Evolutionary conservation across 2,888 invertebrate genomes (phyloP).

Genomic region (Drosophila acutilabella): DNA sequence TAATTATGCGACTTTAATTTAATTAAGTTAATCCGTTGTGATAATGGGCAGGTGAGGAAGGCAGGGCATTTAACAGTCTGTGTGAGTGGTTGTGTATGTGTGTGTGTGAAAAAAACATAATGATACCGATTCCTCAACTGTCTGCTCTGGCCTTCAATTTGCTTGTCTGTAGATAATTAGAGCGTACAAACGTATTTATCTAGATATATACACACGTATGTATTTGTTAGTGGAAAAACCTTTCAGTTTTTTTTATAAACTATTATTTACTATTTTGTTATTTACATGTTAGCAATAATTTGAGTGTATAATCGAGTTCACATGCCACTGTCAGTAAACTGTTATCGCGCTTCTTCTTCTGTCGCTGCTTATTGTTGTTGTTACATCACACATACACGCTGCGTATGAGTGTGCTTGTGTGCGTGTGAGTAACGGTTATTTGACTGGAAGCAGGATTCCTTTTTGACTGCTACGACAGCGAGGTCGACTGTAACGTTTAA

Average conservation of each 20-base stretch:
- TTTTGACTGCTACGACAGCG: constrained; percentile 6
- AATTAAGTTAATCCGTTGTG: constrained; percentile 57
- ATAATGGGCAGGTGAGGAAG: constrained; percentile 43
- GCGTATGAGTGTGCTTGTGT: constrained; percentile 4
- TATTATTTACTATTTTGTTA: constrained; percentile 24
- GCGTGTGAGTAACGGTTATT: constrained; percentile 8
- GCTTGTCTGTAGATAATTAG: constrained; percentile 63
- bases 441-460: constrained; percentile 15
- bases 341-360: constrained; percentile 7
- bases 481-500: not conserved
- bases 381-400: constrained; percentile 32
- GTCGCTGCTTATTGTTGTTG: constrained; percentile 16
- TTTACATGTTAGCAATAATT: constrained; percentile 41
- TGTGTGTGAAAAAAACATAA: constrained; percentile 2
- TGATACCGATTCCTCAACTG: constrained; percentile 29
- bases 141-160: constrained; percentile 36
- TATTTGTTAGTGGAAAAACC: constrained; percentile 5
- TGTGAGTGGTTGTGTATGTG: not conserved
- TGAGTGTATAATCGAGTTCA: constrained; percentile 49
- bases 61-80: constrained; percentile 9
- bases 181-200: constrained; percentile 15
- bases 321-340: constrained; percentile 46
- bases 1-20: constrained; percentile 60
- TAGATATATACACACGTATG: not conserved
- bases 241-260: constrained; percentile 27